Evolutionary conservation across 2,113 vertebrate species (phyloP), one percentile per base, ranked within the genome.

Genomic region (Catharus minimus): DNA sequence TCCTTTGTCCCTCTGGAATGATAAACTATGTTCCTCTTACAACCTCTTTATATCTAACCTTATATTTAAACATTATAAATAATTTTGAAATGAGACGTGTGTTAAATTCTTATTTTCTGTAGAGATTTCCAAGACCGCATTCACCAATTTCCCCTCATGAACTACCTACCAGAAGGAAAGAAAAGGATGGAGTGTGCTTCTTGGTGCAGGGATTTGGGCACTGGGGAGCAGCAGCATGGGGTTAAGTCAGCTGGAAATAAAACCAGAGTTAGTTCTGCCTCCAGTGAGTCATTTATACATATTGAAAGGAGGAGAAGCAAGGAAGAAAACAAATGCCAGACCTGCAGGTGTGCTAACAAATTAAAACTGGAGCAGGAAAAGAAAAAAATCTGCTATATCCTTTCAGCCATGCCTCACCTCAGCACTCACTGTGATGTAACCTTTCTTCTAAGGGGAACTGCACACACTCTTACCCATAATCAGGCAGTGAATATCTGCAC

Each of bases 281-380:
- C 81, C 11, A 67, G 86, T 81, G 93, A 82, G 92, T 38, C 50
- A 87, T 89, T 95, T 72, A 52, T 21, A 58, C 44, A 49, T 33
- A 61, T 11, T 88, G 69, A 76, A 91, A 92, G 60, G 77, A 55
- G 47, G 32, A 93, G 46, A 71, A 82, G 66, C 30, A 90, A 83
- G 85, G 69, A 83, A 79, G 32, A 91, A 89, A 96, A 93, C 49
- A 86, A 91, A 91, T 44, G 32, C 82, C 66, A 86, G 68, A 38
- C 49, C 22, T 92, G 93, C 96, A 96, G 92, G 90, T 96, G 96
- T 91, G 93, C 88, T 72, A 74, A 94, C 50, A 95, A 87, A 89
- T 75, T 91, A 67, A 68, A 62, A 65, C 15, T 43, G 80, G 73
- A 95, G 55, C 39, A 93, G 79, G 77, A 64, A 86, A 91, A 92